These are phyloP conservation scores for Leptinotarsa defecta DNA, from an alignment of 1,140 invertebrate species.

Conservation along the genomic window DNA sequence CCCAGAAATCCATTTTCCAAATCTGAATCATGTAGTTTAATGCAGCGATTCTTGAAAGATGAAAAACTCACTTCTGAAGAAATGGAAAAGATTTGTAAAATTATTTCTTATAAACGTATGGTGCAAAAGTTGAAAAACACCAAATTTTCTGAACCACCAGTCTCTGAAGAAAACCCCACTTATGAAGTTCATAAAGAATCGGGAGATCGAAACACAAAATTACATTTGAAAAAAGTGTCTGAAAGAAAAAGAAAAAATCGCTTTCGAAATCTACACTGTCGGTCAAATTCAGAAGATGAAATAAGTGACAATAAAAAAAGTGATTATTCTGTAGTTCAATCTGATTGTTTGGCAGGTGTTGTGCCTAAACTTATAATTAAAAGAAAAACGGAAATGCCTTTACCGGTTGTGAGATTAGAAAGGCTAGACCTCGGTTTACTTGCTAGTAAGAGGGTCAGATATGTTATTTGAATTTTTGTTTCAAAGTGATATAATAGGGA, in stretches of 20 bases:
- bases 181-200: slow-evolving; percentile 33
- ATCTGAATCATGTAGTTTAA: slow-evolving; percentile 34
- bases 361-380: slow-evolving; percentile 50
- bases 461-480: slow-evolving; percentile 25
- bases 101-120: slow-evolving; percentile 47
- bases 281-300: slow-evolving; percentile 30
- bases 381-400: slow-evolving; percentile 38
- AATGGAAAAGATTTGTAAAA: slow-evolving; percentile 46
- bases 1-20: slow-evolving; percentile 15
- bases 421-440: slow-evolving; percentile 41
- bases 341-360: slow-evolving; percentile 38
- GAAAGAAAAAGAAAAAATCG: slow-evolving; percentile 35
- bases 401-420: slow-evolving; percentile 46
- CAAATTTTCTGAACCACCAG: slow-evolving; percentile 22
- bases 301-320: slow-evolving; percentile 25
- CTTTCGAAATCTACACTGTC: slow-evolving; percentile 31
- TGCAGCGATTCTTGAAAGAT: slow-evolving; percentile 45
- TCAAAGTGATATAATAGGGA: slow-evolving; percentile 40
- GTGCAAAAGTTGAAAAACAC: slow-evolving; percentile 38
- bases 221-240: slow-evolving; percentile 41
- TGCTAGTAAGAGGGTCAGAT: slow-evolving; percentile 38
- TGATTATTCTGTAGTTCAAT: slow-evolving; percentile 39
- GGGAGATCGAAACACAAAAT: slow-evolving; percentile 35
- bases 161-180: slow-evolving; percentile 17
- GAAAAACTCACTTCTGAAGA: slow-evolving; percentile 42